Base-by-base conservation (phyloP, 2,113 vertebrate genomes). In the Zapus hudsonius region DNA sequence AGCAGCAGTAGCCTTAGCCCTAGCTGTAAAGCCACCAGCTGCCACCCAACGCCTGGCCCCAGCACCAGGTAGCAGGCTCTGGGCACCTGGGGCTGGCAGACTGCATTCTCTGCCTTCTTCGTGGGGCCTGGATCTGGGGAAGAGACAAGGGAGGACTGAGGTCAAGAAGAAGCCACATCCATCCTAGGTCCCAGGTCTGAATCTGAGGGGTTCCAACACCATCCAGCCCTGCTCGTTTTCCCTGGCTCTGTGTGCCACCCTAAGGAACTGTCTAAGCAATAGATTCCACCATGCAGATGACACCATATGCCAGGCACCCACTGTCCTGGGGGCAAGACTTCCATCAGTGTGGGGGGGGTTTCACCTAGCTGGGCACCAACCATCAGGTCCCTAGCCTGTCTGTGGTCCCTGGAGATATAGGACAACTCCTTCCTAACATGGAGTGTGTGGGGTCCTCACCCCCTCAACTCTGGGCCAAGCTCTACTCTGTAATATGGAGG, bases 1-100 rank as follows among this genome's bases (percentile, higher is more conserved):
- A 99, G 88, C 93, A 98, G 98, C 38, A 99, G 98, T 95, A 98
- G 98, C 93, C 99, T 98, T 22, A 98, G 98, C 9, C 97, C 97
- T 2, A 97, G 97, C 94, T 99, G 98, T 70, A 99, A 94, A 1
- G 97, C 99, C 98, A 96, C 98, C 98, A 96, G 98, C 97, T 52
- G 98, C 95, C 29, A 98, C 96, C 88, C 98, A 69, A 52, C 98
- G 98, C 19, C 98, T 63, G 92, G 99, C 36, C 95, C 95, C 0
- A 69, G 82, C 97, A 96, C 94, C 22, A 97, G 92, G 69, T 99
- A 99, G 92, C 99, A 98, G 94, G 98, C 98, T 33, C 92, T 94
- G 0, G 97, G 96, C 23, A 94, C 75, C 74, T 84, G 94, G 63
- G 89, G n/a, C 42, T 15, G 83, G 72, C 55, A 64, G 61, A 31